Evolutionary conservation across 2,888 invertebrate genomes (phyloP), one percentile per base, ranked within the genome.

Genomic region (Trilocha varians): DNA sequence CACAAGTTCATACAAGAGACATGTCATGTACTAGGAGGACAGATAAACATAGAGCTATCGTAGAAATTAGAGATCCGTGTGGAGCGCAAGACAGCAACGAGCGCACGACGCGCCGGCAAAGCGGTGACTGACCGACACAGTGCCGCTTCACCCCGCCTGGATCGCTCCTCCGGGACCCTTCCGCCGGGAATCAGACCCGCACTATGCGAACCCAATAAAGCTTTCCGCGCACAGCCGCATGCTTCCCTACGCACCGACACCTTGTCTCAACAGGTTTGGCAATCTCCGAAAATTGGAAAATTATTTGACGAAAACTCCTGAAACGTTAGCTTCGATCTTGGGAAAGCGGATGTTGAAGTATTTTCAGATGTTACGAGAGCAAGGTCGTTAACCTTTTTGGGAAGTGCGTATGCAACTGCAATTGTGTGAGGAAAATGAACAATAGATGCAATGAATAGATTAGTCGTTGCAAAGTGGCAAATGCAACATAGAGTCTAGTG

Each of bases 71-170:
- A 55, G 58, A 46, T 25, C 25, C 54, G 59, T 55, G 51, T 57
- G 53, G 48, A 58, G 59, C 52, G 51, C 51, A 45, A 54, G 48
- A 52, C 53, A 60, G 52, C 64, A 63, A 56, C 83, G 78, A 73
- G 79, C 76, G 83, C 72, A 52, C 84, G 70, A 70, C 72, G 59
- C 78, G 82, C 75, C 78, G 79, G 70, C 76, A 55, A 59, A 82
- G 78, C 85, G 84, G 84, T 84, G 83, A 85, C 85, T 85, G 85
- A 83, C 85, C 84, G 85, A 68, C 84, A 65, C 77, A 84, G 61
- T 84, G 80, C 77, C 82, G 82, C 82, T 57, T 65, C 75, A 69
- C 75, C 80, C 83, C 80, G 76, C 78, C 70, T 57, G 72, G 71
- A 70, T 57, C 70, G 62, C 52, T 75, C 79, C 82, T 76, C 63